Conservation (phyloP, 2,888 invertebrate genomes). For the Aspidiotus rigidus region DNA sequence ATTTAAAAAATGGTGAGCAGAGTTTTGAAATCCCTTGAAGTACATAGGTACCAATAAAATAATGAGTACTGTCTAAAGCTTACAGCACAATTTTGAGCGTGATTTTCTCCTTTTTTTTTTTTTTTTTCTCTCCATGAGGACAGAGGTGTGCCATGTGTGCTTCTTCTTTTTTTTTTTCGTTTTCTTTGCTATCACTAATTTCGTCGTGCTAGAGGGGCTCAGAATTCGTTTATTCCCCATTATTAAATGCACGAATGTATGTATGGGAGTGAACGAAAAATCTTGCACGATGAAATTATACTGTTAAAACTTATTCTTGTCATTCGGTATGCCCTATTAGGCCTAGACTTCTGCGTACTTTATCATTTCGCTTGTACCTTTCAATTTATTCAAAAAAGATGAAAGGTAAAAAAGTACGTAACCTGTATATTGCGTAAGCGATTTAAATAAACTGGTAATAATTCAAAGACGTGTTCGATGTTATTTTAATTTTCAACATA, state of each 20-base stretch:
- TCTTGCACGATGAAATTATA: constrained; percentile 29
- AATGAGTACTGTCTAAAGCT: too few relatives aligned
- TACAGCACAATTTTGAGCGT: too few relatives aligned
- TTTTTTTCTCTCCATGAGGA: too few relatives aligned
- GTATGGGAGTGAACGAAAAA: constrained; percentile 19
- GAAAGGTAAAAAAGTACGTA: not conserved
- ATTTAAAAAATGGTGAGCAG: too few relatives aligned
- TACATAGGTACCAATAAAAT: too few relatives aligned
- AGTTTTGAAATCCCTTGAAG: too few relatives aligned
- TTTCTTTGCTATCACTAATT: not conserved
- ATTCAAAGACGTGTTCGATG: not conserved
- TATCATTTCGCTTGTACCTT: constrained; percentile 26
- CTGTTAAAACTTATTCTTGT: too few relatives aligned
- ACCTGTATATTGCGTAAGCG: constrained; percentile 33
- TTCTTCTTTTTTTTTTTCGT: too few relatives aligned
- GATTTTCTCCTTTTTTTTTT: too few relatives aligned
- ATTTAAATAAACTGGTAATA: constrained; percentile 29
- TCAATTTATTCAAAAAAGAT: constrained; percentile 27
- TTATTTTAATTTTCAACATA: constrained; percentile 4
- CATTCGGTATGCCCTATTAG: constrained; percentile 14
- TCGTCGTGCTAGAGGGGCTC: constrained; percentile 30
- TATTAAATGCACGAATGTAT: not conserved
- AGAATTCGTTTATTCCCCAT: constrained; percentile 26
- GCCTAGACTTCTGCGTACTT: not conserved
- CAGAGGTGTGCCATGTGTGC: too few relatives aligned